phyloP scores from a whole-genome alignment of 2,113 vertebrate genomes.

The Petrocephalus zakoni region DNA sequence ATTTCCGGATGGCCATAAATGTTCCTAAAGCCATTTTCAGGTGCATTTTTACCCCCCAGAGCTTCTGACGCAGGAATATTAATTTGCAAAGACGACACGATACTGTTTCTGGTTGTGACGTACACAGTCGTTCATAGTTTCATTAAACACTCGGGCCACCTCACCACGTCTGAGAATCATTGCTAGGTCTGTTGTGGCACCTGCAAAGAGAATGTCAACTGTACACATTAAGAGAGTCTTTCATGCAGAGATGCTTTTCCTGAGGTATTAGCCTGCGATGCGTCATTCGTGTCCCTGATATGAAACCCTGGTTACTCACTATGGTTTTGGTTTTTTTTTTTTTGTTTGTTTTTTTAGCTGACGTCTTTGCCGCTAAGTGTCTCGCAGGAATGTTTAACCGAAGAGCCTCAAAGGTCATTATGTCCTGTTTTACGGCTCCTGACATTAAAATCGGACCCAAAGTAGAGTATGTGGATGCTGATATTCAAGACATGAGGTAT shows the following conservation, averaged over 20 bases:
- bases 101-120: background rate
- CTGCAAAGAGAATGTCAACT: background rate
- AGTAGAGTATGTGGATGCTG: background rate
- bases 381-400: background rate
- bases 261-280: background rate
- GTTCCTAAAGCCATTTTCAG: background rate
- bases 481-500: background rate
- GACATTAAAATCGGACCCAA: background rate
- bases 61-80: background rate
- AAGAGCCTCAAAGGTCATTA: background rate
- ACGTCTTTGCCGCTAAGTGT: background rate
- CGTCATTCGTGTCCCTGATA: background rate
- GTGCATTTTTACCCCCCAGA: background rate
- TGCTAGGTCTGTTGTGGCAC: background rate
- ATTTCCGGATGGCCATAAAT: background rate
- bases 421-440: background rate
- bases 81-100: background rate
- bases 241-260: background rate
- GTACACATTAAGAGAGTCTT: background rate
- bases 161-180: background rate
- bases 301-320: background rate
- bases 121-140: background rate
- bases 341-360: background rate
- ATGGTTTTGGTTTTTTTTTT: background rate
- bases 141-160: background rate